Conservation (phyloP, 2,888 invertebrate species). For the Arenicola marina region DNA sequence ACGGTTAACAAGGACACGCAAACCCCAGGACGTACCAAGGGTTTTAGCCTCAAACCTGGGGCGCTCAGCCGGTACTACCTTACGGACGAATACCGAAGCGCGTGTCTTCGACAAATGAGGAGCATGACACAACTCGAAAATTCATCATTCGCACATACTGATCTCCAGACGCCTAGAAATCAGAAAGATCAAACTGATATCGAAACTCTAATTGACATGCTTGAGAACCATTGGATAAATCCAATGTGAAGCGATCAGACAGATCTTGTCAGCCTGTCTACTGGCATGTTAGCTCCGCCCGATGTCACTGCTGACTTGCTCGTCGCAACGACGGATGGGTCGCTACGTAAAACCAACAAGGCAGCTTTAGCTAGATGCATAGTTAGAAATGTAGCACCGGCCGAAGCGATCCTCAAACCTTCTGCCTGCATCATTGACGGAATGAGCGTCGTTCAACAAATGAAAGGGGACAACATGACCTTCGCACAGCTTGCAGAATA, state of each 20-base stretch:
- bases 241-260: slow-evolving; percentile 10
- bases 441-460: slow-evolving; percentile 27
- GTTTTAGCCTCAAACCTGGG: slow-evolving; percentile 13
- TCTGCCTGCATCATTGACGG: slow-evolving; percentile 27
- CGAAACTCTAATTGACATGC: slow-evolving; percentile 6
- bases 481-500: slow-evolving; percentile 21
- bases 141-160: slow-evolving; percentile 12
- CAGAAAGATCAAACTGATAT: slow-evolving; percentile 27
- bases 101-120: slow-evolving; percentile 4
- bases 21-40: slow-evolving; percentile 22
- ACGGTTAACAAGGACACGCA: slow-evolving; percentile 29
- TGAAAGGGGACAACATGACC: slow-evolving; percentile 19
- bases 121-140: background rate
- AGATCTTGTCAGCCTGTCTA: slow-evolving; percentile 23
- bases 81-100: slow-evolving; percentile 9
- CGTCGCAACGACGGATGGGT: slow-evolving; percentile 14
- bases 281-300: slow-evolving; percentile 13
- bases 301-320: slow-evolving; percentile 19
- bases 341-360: slow-evolving; percentile 25
- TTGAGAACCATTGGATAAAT: slow-evolving; percentile 17
- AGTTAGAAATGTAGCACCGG: slow-evolving; percentile 16
- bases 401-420: slow-evolving; percentile 14
- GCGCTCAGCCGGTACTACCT: slow-evolving; percentile 12
- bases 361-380: slow-evolving; percentile 21
- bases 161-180: slow-evolving; percentile 15